phyloP scores from a whole-genome alignment of 2,888 invertebrate genomes.

The Pachydiplax longipennis region DNA sequence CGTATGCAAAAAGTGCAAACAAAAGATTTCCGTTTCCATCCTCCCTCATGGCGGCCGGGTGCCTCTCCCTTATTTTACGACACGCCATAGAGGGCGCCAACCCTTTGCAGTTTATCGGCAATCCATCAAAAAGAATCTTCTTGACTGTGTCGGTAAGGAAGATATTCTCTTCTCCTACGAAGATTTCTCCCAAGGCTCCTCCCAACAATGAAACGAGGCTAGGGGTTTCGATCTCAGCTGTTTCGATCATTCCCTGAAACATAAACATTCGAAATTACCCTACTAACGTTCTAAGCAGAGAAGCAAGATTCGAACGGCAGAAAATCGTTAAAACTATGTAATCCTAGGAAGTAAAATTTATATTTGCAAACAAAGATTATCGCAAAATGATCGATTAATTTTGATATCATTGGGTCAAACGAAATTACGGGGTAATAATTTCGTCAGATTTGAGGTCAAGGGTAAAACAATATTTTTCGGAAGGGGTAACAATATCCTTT shows the following conservation, averaged over 20 bases:
- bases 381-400: too few relatives aligned
- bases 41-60: neutral
- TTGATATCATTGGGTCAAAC: too few relatives aligned
- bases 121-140: conserved; percentile 67
- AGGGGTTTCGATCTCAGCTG: conserved; percentile 56
- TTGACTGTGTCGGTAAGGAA: conserved; percentile 64
- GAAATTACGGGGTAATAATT: too few relatives aligned
- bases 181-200: conserved; percentile 59
- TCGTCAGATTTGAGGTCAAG: too few relatives aligned
- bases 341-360: too few relatives aligned
- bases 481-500: too few relatives aligned
- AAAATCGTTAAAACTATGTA: neutral
- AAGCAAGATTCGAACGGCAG: neutral
- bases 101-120: conserved; percentile 62
- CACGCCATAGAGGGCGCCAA: neutral
- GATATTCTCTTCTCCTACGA: conserved; percentile 62
- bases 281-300: too few relatives aligned
- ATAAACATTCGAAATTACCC: too few relatives aligned
- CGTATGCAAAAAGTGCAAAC: neutral
- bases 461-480: too few relatives aligned
- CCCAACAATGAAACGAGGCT: neutral
- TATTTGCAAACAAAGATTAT: too few relatives aligned
- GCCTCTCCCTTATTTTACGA: neutral
- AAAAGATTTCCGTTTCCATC: neutral
- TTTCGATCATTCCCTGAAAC: conserved; percentile 61